Base-by-base conservation (phyloP, 2,888 invertebrate species). In the Electrophaes corylata region DNA sequence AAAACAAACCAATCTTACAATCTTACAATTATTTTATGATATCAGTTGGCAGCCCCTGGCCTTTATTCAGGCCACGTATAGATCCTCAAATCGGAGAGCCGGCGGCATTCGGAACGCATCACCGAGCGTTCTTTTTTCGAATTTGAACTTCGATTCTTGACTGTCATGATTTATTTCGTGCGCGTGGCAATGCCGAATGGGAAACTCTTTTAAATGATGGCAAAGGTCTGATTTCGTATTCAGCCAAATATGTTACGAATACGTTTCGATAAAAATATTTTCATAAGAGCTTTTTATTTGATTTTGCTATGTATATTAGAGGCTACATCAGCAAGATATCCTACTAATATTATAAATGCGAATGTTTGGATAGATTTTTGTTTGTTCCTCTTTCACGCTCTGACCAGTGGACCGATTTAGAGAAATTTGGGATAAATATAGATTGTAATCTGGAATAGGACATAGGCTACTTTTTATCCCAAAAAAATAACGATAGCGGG, bases 81-180 rank as follows among this genome's bases (percentile, higher is more conserved):
- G 65, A 69, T 72, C 71, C 70, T 73, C 72, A 73, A 72, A 73
- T 71, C 72, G 65, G 67, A 65, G 64, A 51, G 46, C 65, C 54
- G 57, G 54, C 60, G 66, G 69, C 73, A 71, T 75, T 75, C 71
- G 60, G 71, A 77, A 77, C 75, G 77, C 77, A 76, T 71, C 72
- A 66, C 61, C 58, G 65, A 54, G 60, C 69, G 70, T 71, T 73
- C 70, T 70, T 72, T 72, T 70, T 71, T 72, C 64, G 62, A 65
- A 66, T 67, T 62, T 65, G 65, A 70, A 70, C 53, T 67, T 65
- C 68, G 66, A 66, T 64, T 67, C 70, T 66, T 64, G 62, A 57
- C 64, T 65, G 68, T 50, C 57, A 63, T 67, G 68, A 66, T 68
- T 70, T 67, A 69, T 67, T 54, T 53, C 56, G 46, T 62, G 64